Evolutionary conservation across 2,888 invertebrate species (phyloP).

Genomic region (Atherix ibis): DNA sequence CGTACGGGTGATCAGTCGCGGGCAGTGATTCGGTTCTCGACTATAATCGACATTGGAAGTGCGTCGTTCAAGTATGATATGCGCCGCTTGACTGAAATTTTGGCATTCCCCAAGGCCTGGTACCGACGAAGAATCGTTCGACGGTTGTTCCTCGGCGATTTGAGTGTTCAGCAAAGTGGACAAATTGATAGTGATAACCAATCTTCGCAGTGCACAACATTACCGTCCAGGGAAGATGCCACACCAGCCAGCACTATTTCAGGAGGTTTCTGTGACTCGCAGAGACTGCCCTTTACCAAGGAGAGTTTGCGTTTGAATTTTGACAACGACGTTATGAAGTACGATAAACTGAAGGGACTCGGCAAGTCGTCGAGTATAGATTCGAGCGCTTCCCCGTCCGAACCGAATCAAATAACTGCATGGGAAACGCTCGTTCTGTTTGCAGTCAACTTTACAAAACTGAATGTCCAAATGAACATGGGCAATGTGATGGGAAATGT

Average conservation of each 20-base stretch:
- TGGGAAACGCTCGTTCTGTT: conserved; percentile 96
- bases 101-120: conserved; percentile 98
- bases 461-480: conserved; percentile 99
- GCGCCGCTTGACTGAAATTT: conserved; percentile 88
- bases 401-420: conserved; percentile 51
- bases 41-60: conserved; percentile 88
- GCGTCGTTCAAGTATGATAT: conserved; percentile 98
- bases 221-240: background rate
- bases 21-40: conserved; percentile 84
- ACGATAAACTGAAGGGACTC: conserved; percentile 34
- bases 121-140: conserved; percentile 87
- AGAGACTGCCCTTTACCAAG: conserved; percentile 31
- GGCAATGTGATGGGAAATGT: conserved; percentile 99
- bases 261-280: conserved; percentile 15
- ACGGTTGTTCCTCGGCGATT: conserved; percentile 83
- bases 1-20: conserved; percentile 50
- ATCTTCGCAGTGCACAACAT: background rate
- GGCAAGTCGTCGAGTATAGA: conserved; percentile 42
- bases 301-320: conserved; percentile 42
- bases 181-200: conserved; percentile 1
- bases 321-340: conserved; percentile 36
- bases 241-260: background rate
- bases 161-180: conserved; percentile 40
- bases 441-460: conserved; percentile 86
- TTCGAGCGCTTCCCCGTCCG: conserved; percentile 40